Evolutionary conservation across 2,888 invertebrate species (phyloP).

Genomic region (Glomeris marginata): DNA sequence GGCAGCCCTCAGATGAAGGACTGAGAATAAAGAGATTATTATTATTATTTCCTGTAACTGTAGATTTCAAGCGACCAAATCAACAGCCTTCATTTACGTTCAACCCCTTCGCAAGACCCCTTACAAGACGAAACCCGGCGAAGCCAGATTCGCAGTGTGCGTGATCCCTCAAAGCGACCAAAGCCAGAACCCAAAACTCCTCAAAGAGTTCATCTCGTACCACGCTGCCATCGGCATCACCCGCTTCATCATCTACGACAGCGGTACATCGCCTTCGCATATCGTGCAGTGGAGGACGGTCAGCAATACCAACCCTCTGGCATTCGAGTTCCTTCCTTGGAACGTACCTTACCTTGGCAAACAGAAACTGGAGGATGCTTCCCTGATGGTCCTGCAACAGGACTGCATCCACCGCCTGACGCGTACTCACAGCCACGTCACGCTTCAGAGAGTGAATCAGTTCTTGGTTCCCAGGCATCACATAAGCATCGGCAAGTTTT

Average conservation of each 20-base stretch:
- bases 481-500: background rate
- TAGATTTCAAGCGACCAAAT: no score
- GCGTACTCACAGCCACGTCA: background rate
- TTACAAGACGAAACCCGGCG: background rate
- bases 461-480: conserved; percentile 10
- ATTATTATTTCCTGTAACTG: no score
- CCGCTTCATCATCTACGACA: conserved; percentile 5
- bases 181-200: background rate
- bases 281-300: no score
- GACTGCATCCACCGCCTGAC: conserved; percentile 7
- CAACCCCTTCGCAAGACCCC: no score
- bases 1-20: no score
- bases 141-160: background rate
- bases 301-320: background rate
- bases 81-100: no score
- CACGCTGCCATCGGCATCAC: conserved; percentile 5
- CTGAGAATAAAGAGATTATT: no score
- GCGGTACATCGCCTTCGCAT: background rate
- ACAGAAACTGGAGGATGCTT: background rate
- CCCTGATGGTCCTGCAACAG: background rate
- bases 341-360: conserved; percentile 5
- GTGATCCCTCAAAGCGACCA: no score
- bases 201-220: conserved; percentile 6
- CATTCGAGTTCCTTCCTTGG: conserved; percentile 5
- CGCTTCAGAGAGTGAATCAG: conserved; percentile 1